Percentiles rank a stretch among this genome's conserved stretches.
Evolutionary conservation across 2,888 invertebrate genomes (phyloP).

Genomic region (Standfussiana lucernea): DNA sequence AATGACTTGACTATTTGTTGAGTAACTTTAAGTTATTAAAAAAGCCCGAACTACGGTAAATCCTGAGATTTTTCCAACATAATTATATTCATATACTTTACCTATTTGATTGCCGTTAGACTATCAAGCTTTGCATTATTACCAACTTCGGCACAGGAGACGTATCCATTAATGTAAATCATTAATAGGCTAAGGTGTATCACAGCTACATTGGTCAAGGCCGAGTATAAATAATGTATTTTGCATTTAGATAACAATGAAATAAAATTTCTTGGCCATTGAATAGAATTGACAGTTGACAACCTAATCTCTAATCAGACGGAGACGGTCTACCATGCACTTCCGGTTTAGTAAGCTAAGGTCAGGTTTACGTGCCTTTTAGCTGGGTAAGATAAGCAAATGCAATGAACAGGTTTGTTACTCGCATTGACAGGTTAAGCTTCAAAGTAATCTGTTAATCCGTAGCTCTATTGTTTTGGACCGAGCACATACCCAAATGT

Average conservation of each 20-base stretch:
- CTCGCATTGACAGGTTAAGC: background rate
- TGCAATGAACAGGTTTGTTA: conserved; percentile 14
- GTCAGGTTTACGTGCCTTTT: conserved; percentile 9
- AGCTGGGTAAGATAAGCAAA: conserved; percentile 20
- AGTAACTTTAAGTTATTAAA: too few relatives aligned
- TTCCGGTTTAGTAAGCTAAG: conserved; percentile 18
- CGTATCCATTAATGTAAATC: background rate
- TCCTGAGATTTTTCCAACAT: too few relatives aligned
- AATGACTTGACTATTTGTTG: too few relatives aligned
- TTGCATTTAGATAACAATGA: background rate
- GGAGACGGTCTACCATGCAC: conserved; percentile 7
- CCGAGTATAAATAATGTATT: too few relatives aligned
- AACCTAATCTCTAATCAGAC: conserved; percentile 24
- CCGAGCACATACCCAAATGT: conserved; percentile 6
- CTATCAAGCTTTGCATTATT: background rate
- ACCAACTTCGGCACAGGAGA: background rate
- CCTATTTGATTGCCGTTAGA: too few relatives aligned
- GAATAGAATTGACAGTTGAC: conserved; percentile 17
- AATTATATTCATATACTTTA: too few relatives aligned
- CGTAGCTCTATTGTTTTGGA: conserved; percentile 3
- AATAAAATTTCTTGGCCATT: background rate
- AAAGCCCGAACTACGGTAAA: too few relatives aligned
- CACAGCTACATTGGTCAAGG: background rate
- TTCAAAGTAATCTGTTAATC: background rate
- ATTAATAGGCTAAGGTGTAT: background rate